These are phyloP conservation scores for Lepus oiostolus DNA, from an alignment of 2,797 vertebrate genomes.

Conservation along the genomic window DNA sequence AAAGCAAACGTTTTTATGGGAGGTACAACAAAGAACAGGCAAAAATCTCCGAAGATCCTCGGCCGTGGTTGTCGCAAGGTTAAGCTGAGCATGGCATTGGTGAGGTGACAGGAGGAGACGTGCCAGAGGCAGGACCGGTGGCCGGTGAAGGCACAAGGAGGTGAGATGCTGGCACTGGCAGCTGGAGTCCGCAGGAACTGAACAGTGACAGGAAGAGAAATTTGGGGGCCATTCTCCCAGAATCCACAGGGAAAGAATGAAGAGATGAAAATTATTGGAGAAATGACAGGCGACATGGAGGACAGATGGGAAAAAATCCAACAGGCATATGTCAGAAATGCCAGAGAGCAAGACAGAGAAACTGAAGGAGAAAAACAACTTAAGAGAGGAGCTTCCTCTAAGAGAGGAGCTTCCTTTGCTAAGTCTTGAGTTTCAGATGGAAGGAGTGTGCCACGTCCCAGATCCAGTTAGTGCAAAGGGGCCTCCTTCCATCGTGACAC, in stretches of 20 bases:
- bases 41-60: constrained; percentile 23
- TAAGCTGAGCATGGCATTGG: not conserved
- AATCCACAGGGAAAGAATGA: constrained; percentile 38
- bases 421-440: not conserved
- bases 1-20: constrained; percentile 25
- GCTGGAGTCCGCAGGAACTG: not conserved
- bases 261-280: constrained; percentile 60
- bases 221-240: constrained; percentile 14
- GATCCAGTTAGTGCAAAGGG: not conserved
- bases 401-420: not conserved
- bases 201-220: constrained; percentile 3
- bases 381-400: constrained; percentile 1
- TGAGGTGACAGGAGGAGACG: not conserved
- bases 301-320: not conserved
- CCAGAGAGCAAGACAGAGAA: constrained; percentile 30
- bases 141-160: not conserved
- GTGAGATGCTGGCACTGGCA: not conserved
- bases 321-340: not conserved
- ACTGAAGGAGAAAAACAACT: not conserved
- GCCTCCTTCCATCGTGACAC: not conserved
- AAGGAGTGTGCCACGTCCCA: not conserved
- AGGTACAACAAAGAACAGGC: not conserved
- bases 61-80: not conserved
- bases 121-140: not conserved
- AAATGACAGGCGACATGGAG: not conserved